Base-by-base conservation (phyloP, 1,140 invertebrate species). In the Laupala kohalensis region DNA sequence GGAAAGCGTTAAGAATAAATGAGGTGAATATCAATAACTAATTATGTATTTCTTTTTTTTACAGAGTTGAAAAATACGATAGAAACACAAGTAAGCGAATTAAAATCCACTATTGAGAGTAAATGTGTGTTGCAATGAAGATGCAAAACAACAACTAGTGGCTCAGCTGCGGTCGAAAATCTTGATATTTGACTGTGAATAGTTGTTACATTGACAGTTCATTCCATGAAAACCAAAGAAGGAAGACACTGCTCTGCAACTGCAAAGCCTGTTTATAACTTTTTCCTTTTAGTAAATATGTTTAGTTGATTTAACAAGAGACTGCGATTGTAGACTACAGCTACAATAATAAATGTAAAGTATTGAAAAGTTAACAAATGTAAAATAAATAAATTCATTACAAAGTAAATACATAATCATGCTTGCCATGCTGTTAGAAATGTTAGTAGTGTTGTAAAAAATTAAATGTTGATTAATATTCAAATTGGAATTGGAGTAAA, bases 41-140 rank as follows among this genome's bases (percentile, higher is more conserved):
- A 12, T 2, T 27, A 9, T 24, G 12, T 53, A 62, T 64, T 64
- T 13, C 69, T 72, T 68, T 62, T 26, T 72, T 72, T 72, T n/a
- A n/a, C 89, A 96, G 93, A 94, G 86, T 83, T 96, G 85, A 95
- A 95, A 87, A 95, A 95, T 84, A 91, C 92, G 81, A 90, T 96
- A 87, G 93, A 95, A 84, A 92, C 92, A 79, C 92, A 95, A 88
- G 92, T 95, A 82, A 95, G 90, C 84, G 93, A 95, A 86, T 85
- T 95, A 81, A 95, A 95, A 85, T 89, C 92, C 78, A 92, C 94
- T 84, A 92, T 96, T 81, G 94, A 95, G 87, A 93, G 91, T 85
- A 94, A 93, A 85, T 96, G 92, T 85, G 90, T 89, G 79, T 88
- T 93, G 84, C 92, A 94, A 91, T 94, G 71, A 67, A 70, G 25